Percentiles rank a stretch among this genome's conserved stretches.
Evolutionary conservation across 2,888 invertebrate genomes (phyloP).

Genomic region (Brenthis hecate): DNA sequence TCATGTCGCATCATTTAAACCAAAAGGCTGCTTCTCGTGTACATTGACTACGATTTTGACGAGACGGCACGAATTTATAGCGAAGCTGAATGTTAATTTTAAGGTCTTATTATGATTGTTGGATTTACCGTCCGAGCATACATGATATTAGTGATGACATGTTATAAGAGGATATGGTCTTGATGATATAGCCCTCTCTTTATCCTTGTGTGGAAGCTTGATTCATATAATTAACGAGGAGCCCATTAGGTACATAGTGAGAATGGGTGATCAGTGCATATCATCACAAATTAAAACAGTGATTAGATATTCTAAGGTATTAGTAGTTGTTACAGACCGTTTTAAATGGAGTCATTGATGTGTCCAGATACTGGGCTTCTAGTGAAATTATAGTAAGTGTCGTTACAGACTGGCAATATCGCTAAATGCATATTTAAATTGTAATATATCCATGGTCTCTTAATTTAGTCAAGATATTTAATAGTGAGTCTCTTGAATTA

Average conservation of each 20-base stretch:
- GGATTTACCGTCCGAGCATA: conserved; percentile 80
- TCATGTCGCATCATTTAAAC: conserved; percentile 76
- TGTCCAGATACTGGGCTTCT: conserved; percentile 77
- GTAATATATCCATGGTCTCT: conserved; percentile 80
- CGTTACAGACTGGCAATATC: conserved; percentile 81
- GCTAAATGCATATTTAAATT: conserved; percentile 79
- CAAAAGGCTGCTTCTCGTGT: conserved; percentile 81
- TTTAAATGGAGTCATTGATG: conserved; percentile 79
- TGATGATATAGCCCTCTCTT: conserved; percentile 67
- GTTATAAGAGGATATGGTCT: conserved; percentile 69
- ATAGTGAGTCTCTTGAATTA: conserved; percentile 80
- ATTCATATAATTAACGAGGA: conserved; percentile 62
- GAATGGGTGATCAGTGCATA: conserved; percentile 80
- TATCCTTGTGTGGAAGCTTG: conserved; percentile 66
- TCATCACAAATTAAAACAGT: conserved; percentile 82
- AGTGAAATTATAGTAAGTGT: conserved; percentile 81
- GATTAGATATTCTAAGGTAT: conserved; percentile 81
- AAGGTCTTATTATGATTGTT: conserved; percentile 76
- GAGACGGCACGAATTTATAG: conserved; percentile 81
- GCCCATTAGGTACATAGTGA: conserved; percentile 53
- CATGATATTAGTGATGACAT: conserved; percentile 76
- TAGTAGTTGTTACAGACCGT: conserved; percentile 80
- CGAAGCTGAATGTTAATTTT: conserved; percentile 79
- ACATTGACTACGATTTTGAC: conserved; percentile 71
- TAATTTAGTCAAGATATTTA: conserved; percentile 82